Conservation (phyloP, 2,888 invertebrate species). For the Conchocele bisecta region DNA sequence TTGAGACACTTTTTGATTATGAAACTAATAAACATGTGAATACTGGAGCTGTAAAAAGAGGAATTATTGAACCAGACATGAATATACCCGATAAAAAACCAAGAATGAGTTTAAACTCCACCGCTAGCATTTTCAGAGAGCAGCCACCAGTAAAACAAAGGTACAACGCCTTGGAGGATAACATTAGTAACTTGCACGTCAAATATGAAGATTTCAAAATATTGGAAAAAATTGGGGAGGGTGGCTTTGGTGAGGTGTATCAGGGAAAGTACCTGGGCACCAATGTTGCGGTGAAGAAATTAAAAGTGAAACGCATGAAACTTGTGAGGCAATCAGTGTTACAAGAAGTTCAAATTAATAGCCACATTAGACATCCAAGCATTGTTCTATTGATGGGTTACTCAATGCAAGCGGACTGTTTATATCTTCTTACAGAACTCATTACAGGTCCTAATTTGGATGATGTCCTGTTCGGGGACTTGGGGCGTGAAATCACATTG, state of each 20-base stretch:
- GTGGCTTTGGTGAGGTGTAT: conserved; percentile 30
- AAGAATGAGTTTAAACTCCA: too few species aligned
- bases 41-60: too few species aligned
- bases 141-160: too few species aligned
- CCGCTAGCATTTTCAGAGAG: too few species aligned
- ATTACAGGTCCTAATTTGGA: conserved; percentile 24
- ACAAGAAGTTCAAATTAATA: conserved; percentile 32
- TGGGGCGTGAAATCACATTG: neutral
- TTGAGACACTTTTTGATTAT: too few species aligned
- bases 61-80: too few species aligned
- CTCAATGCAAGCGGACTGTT: conserved; percentile 3
- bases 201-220: conserved; percentile 1
- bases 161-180: too few species aligned
- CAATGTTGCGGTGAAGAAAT: conserved; percentile 31
- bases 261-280: conserved; percentile 29
- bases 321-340: conserved; percentile 14
- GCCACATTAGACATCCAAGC: conserved; percentile 33
- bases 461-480: conserved; percentile 31
- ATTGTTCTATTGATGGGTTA: conserved; percentile 42
- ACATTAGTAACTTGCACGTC: conserved; percentile 8
- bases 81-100: too few species aligned
- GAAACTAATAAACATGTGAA: too few species aligned
- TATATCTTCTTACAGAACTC: conserved; percentile 26
- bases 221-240: conserved; percentile 24
- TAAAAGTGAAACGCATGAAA: conserved; percentile 33